Evolutionary conservation across 2,888 invertebrate genomes (phyloP).

Genomic region (Drosophila macrothrix): DNA sequence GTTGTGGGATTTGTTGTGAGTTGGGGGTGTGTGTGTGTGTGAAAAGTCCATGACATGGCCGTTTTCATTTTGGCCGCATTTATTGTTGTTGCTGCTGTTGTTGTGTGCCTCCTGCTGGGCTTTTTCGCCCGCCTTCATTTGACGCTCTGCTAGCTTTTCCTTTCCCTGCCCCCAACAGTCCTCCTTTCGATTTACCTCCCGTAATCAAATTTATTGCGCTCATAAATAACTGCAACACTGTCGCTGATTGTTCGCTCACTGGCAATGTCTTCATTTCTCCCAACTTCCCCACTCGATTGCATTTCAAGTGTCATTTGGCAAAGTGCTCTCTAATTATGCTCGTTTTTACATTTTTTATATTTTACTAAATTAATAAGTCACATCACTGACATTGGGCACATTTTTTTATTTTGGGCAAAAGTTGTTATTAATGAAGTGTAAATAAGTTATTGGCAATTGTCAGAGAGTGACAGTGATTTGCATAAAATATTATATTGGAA

Average conservation of each 20-base stretch:
- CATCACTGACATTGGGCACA: slow-evolving; percentile 64
- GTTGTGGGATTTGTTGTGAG: neutral
- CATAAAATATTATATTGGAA: slow-evolving; percentile 74
- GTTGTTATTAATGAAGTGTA: slow-evolving; percentile 71
- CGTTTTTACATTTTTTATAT: slow-evolving; percentile 47
- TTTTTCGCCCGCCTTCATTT: slow-evolving; percentile 66
- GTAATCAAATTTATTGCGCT: slow-evolving; percentile 79
- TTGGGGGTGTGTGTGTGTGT: slow-evolving; percentile 3
- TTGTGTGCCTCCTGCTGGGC: slow-evolving; percentile 69
- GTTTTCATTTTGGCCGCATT: slow-evolving; percentile 35
- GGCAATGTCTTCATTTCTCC: slow-evolving; percentile 52
- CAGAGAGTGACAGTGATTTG: slow-evolving; percentile 66
- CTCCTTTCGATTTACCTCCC: slow-evolving; percentile 37
- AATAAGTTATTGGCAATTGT: slow-evolving; percentile 81
- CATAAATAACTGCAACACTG: slow-evolving; percentile 81
- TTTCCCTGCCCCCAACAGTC: neutral
- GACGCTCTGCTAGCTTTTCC: slow-evolving; percentile 61
- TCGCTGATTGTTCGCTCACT: slow-evolving; percentile 74
- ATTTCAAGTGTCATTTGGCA: slow-evolving; percentile 80
- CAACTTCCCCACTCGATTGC: slow-evolving; percentile 49
- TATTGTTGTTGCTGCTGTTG: slow-evolving; percentile 36
- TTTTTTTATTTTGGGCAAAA: slow-evolving; percentile 53
- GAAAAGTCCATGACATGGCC: slow-evolving; percentile 63
- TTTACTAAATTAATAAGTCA: slow-evolving; percentile 79
- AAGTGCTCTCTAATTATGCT: slow-evolving; percentile 80